A percentile compares a stretch with the other conserved stretches of the same genome.
phyloP scores from a whole-genome alignment of 2,113 vertebrate genomes.

The Cavia aperea region DNA sequence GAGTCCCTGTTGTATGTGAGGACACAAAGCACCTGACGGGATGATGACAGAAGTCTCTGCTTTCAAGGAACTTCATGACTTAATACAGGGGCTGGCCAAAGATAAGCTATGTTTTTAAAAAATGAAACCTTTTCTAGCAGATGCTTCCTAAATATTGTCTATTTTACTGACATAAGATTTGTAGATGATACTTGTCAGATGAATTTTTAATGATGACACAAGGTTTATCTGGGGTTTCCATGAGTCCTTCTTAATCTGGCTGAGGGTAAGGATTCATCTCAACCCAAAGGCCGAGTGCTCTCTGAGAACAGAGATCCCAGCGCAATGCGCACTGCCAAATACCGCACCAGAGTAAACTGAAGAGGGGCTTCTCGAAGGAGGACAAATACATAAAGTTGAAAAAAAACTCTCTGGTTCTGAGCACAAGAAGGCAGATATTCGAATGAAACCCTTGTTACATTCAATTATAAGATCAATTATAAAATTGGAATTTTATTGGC shows the following conservation, averaged over 20 bases:
- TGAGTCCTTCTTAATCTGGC: background rate
- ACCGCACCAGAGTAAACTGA: background rate
- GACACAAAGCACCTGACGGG: conserved; percentile 8
- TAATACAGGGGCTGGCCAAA: background rate
- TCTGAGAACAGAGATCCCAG: background rate
- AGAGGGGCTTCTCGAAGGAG: background rate
- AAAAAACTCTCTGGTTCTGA: background rate
- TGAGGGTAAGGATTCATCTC: background rate
- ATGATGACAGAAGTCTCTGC: background rate
- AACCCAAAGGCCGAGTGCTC: background rate
- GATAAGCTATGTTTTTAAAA: background rate
- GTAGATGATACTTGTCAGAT: background rate
- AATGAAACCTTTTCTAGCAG: background rate
- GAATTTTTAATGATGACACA: background rate
- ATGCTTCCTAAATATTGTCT: background rate
- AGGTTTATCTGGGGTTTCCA: background rate
- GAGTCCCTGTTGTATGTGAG: background rate
- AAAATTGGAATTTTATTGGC: conserved; percentile 6
- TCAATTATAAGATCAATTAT: conserved; percentile 13
- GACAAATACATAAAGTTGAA: background rate
- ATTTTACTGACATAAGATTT: background rate
- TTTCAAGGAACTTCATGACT: conserved; percentile 48
- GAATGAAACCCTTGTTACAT: background rate
- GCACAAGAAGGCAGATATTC: background rate
- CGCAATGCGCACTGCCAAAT: background rate